phyloP scores from a whole-genome alignment of 2,888 invertebrate species.

The Lepidonotus clava region DNA sequence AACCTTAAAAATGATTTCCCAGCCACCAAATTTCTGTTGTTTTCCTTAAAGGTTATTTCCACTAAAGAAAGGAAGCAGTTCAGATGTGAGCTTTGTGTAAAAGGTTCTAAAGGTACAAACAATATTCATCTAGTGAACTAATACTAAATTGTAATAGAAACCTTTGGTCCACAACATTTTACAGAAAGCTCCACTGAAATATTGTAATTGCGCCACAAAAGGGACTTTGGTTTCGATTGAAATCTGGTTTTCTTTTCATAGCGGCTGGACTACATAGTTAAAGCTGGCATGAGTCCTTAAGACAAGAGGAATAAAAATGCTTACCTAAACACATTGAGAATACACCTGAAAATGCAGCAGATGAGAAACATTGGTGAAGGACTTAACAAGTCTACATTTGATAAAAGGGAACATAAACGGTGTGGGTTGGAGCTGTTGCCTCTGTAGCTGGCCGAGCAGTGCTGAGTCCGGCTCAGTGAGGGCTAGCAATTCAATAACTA shows the following conservation, averaged over 20 bases:
- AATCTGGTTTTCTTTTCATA: not conserved
- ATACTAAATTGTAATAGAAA: not conserved
- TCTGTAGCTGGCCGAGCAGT: too few species aligned
- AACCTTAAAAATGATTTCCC: not conserved
- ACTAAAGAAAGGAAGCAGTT: not conserved
- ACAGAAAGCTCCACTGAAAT: not conserved
- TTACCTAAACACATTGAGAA: conserved; percentile 57
- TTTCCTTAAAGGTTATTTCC: not conserved
- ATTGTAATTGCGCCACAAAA: not conserved
- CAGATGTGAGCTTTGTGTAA: not conserved
- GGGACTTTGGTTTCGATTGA: not conserved
- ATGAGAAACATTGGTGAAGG: conserved; percentile 31
- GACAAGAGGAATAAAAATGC: conserved; percentile 22
- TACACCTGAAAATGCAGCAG: conserved; percentile 51
- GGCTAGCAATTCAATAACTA: too few species aligned
- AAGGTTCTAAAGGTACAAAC: not conserved
- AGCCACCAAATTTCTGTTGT: too few species aligned
- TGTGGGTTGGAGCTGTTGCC: not conserved
- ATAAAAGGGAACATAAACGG: not conserved
- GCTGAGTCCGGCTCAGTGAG: too few species aligned
- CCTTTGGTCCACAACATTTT: not conserved
- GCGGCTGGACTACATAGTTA: too few species aligned
- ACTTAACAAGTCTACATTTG: not conserved
- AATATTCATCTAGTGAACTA: not conserved
- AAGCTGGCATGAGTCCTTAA: conserved; percentile 4